Evolutionary conservation across 2,113 vertebrate genomes (phyloP), one percentile per base, ranked within the genome.

Genomic region (Ophiodon elongatus): DNA sequence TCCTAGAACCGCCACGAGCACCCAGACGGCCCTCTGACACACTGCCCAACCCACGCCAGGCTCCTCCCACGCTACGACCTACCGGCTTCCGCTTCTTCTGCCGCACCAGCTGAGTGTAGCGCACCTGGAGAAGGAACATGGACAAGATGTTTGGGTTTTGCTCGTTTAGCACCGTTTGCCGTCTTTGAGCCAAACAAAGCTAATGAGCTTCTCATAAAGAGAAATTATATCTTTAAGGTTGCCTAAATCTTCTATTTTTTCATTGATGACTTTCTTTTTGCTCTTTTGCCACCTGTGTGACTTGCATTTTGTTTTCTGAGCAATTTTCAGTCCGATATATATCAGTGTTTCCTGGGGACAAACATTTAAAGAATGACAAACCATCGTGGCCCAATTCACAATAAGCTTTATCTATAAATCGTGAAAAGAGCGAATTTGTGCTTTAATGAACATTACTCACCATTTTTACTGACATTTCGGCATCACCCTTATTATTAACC

Each of bases 81-180:
- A 92, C 93, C 0, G 94, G 88, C 81, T 97, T 97, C 68, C 97
- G 94, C 85, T 97, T 98, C 94, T 97, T 98, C 83, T 95, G 94
- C 33, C 94, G 91, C 11, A 98, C 96, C 86, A 98, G 91, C 92
- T 98, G 97, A 3, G 96, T 97, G 90, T 98, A 97, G 68, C 98
- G 98, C 54, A 99, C 97, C 98, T 99, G 92, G 21, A 87, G 35
- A 33, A 13, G 8, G 14, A 72, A 17, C 8, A 65, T 17, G 57
- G 14, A 13, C 39, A 60, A 45, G 11, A 70, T 10, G 10, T 56
- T 25, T 25, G 75, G 25, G 1, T 15, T 41, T 15, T 13, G 37
- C 35, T 10, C 8, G 59, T 62, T 62, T 62, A 29, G 23, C 47
- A 50, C 47, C 3, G 47, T 45, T 73, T 73, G 27, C n/a, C 14